A percentile compares a stretch with the other conserved stretches of the same genome.
Conservation (phyloP, 2,888 invertebrate species). For the Dryobotodes eremita region DNA sequence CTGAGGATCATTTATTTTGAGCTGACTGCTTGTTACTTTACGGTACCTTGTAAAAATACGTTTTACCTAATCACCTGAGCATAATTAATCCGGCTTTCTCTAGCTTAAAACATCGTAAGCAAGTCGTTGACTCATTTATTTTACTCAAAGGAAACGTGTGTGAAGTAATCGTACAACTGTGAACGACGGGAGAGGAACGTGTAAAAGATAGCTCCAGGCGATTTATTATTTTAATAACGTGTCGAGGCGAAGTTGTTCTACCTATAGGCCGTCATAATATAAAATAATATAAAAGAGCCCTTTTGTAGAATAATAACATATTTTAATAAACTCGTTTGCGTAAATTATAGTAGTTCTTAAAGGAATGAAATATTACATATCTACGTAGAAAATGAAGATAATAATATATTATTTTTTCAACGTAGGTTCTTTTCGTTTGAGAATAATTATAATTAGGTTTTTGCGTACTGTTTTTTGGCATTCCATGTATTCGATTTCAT, state of each 20-base stretch:
- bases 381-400: neutral
- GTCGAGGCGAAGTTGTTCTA: neutral
- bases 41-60: constrained; percentile 13
- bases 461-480: neutral
- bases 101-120: constrained; percentile 2
- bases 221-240: constrained; percentile 51
- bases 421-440: neutral
- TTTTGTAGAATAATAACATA: constrained; percentile 7
- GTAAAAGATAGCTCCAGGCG: constrained; percentile 29
- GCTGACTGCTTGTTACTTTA: neutral
- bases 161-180: neutral
- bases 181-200: neutral
- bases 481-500: neutral
- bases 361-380: neutral
- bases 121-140: constrained; percentile 40
- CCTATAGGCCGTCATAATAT: constrained; percentile 4
- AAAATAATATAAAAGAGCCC: constrained; percentile 4
- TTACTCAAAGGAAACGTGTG: constrained; percentile 26
- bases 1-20: constrained; percentile 6
- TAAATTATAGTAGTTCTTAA: constrained; percentile 20
- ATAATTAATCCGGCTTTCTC: neutral
- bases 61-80: constrained; percentile 6
- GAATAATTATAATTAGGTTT: neutral
- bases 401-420: neutral
- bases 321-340: constrained; percentile 38